phyloP scores from a whole-genome alignment of 1,140 invertebrate genomes.

The Nasonia giraulti region DNA sequence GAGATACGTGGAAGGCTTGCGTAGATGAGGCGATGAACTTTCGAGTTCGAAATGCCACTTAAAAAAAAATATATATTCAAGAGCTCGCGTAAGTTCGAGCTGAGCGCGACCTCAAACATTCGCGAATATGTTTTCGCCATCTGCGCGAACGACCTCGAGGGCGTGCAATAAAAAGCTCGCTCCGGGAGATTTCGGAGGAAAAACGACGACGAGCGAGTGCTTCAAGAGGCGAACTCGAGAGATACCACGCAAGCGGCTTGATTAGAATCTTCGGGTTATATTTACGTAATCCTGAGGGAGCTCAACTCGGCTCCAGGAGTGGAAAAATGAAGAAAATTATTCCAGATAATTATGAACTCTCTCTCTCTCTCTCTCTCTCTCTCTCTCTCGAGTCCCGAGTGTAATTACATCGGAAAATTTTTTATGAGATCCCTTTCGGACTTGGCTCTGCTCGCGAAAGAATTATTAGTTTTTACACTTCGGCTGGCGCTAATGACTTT shows the following conservation, averaged over 20 bases:
- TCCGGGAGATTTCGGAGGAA: not conserved
- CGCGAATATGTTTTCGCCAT: too few relatives aligned
- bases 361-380: too few relatives aligned
- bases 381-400: conserved; percentile 3
- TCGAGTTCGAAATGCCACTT: too few relatives aligned
- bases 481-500: conserved; percentile 41
- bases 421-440: conserved; percentile 32
- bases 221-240: not conserved
- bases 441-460: conserved; percentile 21
- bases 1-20: too few relatives aligned
- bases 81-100: too few relatives aligned
- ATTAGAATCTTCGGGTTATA: conserved; percentile 12
- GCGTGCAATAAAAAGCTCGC: not conserved
- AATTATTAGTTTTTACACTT: conserved; percentile 49
- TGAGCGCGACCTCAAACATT: too few relatives aligned
- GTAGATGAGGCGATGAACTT: too few relatives aligned
- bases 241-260: not conserved
- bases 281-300: not conserved
- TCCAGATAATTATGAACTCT: conserved; percentile 36
- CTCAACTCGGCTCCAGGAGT: not conserved
- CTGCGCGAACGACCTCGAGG: too few relatives aligned
- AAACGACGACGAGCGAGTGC: too few relatives aligned
- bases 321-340: conserved; percentile 37
- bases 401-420: conserved; percentile 43
- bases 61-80: too few relatives aligned